A percentile compares a stretch with the other conserved stretches of the same genome.
These are phyloP conservation scores for Carposina sasakii DNA, from an alignment of 1,140 invertebrate genomes.

Conservation along the genomic window DNA sequence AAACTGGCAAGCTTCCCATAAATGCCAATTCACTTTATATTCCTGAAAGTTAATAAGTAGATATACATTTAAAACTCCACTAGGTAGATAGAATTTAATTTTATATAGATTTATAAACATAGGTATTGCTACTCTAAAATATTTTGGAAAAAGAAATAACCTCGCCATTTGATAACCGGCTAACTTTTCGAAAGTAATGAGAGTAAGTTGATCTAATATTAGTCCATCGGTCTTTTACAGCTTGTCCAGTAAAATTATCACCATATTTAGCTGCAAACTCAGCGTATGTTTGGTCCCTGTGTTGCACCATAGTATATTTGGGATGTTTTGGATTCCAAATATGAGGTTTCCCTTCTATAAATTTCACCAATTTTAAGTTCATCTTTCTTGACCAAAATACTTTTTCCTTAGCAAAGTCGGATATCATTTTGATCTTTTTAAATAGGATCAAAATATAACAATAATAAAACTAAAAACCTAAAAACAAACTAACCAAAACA, in stretches of 20 bases:
- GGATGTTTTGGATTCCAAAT: conserved; percentile 66
- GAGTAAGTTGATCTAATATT: conserved; percentile 61
- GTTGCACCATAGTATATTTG: conserved; percentile 51
- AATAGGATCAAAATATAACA: neutral
- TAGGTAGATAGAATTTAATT: too few relatives aligned
- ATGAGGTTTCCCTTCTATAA: conserved; percentile 52
- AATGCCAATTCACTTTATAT: conserved; percentile 58
- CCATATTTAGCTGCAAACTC: conserved; percentile 59
- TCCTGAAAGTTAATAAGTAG: conserved; percentile 36
- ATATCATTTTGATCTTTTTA: conserved; percentile 39
- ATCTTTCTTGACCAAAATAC: conserved; percentile 64
- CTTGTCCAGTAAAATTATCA: conserved; percentile 55
- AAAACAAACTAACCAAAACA: too few relatives aligned
- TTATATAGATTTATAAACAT: neutral
- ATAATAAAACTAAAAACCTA: too few relatives aligned
- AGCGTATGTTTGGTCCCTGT: conserved; percentile 47
- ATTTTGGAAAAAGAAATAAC: conserved; percentile 23
- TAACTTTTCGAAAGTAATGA: conserved; percentile 57
- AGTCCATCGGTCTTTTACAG: conserved; percentile 62
- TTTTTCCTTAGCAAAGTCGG: conserved; percentile 63
- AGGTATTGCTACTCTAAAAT: conserved; percentile 4
- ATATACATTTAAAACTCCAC: too few relatives aligned
- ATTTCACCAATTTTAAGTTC: conserved; percentile 61
- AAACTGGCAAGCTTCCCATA: conserved; percentile 58
- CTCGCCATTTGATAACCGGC: conserved; percentile 40